phyloP scores from a whole-genome alignment of 2,888 invertebrate genomes.

The Exocentrus adspersus region DNA sequence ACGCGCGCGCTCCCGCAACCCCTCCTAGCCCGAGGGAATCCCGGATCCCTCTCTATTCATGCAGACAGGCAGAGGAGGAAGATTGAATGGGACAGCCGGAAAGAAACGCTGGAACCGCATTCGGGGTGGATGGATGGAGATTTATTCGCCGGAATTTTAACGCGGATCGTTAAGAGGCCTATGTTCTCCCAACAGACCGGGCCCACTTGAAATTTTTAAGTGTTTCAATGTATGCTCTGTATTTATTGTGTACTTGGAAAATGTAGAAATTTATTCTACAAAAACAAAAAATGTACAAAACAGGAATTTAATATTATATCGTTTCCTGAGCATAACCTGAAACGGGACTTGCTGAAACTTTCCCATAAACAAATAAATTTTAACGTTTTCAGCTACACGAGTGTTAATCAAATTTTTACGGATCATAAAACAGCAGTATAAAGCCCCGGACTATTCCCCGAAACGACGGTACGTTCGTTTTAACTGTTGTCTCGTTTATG shows the following conservation, averaged over 20 bases:
- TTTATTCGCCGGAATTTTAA: constrained; percentile 8
- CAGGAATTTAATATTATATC: too few species aligned
- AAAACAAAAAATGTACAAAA: too few species aligned
- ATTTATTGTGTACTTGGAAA: too few species aligned
- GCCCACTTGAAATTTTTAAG: too few species aligned
- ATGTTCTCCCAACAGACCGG: too few species aligned
- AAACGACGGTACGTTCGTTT: constrained; percentile 31
- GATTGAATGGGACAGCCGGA: constrained; percentile 40
- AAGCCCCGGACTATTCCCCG: constrained; percentile 11
- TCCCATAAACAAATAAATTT: constrained; percentile 16
- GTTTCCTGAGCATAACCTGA: too few species aligned
- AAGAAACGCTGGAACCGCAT: constrained; percentile 18
- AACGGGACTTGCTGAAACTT: too few species aligned
- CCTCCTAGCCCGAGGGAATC: constrained; percentile 27
- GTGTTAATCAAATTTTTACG: constrained; percentile 39
- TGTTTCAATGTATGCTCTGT: too few species aligned
- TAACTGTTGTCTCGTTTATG: constrained; percentile 34
- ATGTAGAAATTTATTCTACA: too few species aligned
- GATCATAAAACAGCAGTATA: constrained; percentile 29
- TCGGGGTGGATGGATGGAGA: constrained; percentile 16
- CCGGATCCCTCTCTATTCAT: constrained; percentile 38
- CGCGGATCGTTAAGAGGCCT: background rate
- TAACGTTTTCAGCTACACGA: constrained; percentile 17
- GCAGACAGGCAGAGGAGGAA: constrained; percentile 32
- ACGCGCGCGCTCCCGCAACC: constrained; percentile 12